Evolutionary conservation across 2,888 invertebrate genomes (phyloP).

Genomic region (Beris morrisii): DNA sequence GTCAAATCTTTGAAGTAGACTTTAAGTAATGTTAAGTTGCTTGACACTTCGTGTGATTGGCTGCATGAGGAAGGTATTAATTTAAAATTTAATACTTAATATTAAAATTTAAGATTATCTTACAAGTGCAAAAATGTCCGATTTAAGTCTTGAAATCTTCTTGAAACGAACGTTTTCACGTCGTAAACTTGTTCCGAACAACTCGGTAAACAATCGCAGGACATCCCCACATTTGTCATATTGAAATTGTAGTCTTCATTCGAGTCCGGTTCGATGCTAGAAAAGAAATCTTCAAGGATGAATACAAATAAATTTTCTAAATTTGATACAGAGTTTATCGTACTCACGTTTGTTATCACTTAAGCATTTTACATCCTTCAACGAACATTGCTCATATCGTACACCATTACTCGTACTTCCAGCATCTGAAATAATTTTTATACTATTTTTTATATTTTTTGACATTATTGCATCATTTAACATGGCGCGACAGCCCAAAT

Average conservation of each 20-base stretch:
- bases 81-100: neutral
- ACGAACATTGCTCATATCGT: constrained; percentile 37
- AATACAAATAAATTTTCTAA: neutral
- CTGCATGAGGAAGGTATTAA: neutral
- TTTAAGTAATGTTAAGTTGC: constrained; percentile 44
- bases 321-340: neutral
- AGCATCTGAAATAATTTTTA: too few relatives aligned
- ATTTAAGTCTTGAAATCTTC: constrained; percentile 8
- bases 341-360: constrained; percentile 40
- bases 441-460: too few relatives aligned
- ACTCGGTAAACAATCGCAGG: constrained; percentile 42
- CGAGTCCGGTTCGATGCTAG: constrained; percentile 34
- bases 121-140: constrained; percentile 5
- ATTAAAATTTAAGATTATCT: neutral
- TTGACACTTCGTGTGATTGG: neutral
- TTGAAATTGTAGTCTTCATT: constrained; percentile 31
- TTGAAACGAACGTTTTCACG: constrained; percentile 32
- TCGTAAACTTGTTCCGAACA: constrained; percentile 40
- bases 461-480: too few relatives aligned
- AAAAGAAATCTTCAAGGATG: constrained; percentile 39
- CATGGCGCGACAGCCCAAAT: too few relatives aligned
- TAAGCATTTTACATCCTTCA: constrained; percentile 42
- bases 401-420: neutral
- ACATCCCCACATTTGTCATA: constrained; percentile 35
- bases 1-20: constrained; percentile 54